Evolutionary conservation across 2,888 invertebrate species (phyloP), one percentile per base, ranked within the genome.

Genomic region (Diarsia rubi): DNA sequence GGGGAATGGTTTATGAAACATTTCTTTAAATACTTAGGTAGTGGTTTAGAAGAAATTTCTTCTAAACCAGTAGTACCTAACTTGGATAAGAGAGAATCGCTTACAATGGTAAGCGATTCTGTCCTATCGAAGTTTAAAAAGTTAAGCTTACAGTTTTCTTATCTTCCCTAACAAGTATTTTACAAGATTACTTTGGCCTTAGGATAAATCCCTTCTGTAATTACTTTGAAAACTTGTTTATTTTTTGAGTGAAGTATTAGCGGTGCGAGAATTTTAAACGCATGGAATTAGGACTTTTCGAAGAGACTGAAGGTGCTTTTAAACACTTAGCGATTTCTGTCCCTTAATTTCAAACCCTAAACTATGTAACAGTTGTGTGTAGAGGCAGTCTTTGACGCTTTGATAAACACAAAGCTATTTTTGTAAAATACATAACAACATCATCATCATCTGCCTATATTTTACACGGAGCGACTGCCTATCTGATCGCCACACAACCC

Each of bases 101-200:
- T n/a, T n/a, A n/a, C n/a, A n/a, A n/a, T n/a, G n/a, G 44, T 37
- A n/a, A 45, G 4, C 19, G 21, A 11, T 45, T 49, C 42, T 45
- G 3, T 63, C 6, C 11, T 31, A 31, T 27, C 21, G 16, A 60
- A 31, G 1, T n/a, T 6, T 24, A 31, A 16, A 21, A 27, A 19
- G 8, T 62, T 37, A 2, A 16, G 6, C 12, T 37, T 37, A 73
- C 62, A 37, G n/a, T 16, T 74, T 54, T 24, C 44, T 63, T 74
- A 63, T 63, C 62, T 63, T 45, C 49, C 49, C 62, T 37, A 37
- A 60, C 6, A 60, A 0, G 27, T 16, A 37, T 73, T 62, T 72
- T 44, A 72, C 45, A 31, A 45, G 8, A 73, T 31, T 8, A 60
- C n/a, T 31, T 73, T 73, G 54, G 19, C 27, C 16, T 27, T n/a